A percentile compares a stretch with the other conserved stretches of the same genome.
These are phyloP conservation scores for Erebia aethiops DNA, from an alignment of 2,888 invertebrate species.

Conservation along the genomic window DNA sequence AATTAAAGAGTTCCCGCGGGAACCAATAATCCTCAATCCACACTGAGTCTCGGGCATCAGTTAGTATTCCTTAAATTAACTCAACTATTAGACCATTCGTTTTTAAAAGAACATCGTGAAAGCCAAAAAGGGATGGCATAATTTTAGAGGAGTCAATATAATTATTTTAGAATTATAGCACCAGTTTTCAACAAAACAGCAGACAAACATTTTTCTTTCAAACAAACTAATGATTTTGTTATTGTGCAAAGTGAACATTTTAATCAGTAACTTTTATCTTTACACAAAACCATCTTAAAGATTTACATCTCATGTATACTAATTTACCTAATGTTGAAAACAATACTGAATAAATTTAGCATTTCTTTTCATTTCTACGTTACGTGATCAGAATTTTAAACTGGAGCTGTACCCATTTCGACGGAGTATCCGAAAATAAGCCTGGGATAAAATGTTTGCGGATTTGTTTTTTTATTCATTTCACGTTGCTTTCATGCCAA, in stretches of 20 bases:
- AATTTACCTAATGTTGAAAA: conserved; percentile 1
- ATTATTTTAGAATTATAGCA: background rate
- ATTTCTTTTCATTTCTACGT: conserved; percentile 5
- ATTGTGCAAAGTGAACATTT: background rate
- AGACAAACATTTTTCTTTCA: background rate
- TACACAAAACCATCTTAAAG: background rate
- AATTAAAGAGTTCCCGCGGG: no score
- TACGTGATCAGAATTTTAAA: conserved; percentile 5
- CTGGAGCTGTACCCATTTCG: background rate
- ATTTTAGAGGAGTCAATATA: no score
- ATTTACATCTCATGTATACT: conserved; percentile 8
- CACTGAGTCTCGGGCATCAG: no score
- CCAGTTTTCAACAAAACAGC: background rate
- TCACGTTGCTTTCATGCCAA: background rate
- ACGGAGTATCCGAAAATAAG: conserved; percentile 3
- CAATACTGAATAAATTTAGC: conserved; percentile 14
- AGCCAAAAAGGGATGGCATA: no score
- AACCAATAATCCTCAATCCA: no score
- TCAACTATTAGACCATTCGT: no score
- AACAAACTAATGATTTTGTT: background rate
- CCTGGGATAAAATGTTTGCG: background rate
- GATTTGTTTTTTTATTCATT: background rate
- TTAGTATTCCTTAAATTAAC: no score
- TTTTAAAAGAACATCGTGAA: no score
- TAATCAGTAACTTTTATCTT: conserved; percentile 6